Percentiles rank a stretch among this genome's conserved stretches.
These are phyloP conservation scores for Molorchus minor DNA, from an alignment of 2,888 invertebrate genomes.

Conservation along the genomic window DNA sequence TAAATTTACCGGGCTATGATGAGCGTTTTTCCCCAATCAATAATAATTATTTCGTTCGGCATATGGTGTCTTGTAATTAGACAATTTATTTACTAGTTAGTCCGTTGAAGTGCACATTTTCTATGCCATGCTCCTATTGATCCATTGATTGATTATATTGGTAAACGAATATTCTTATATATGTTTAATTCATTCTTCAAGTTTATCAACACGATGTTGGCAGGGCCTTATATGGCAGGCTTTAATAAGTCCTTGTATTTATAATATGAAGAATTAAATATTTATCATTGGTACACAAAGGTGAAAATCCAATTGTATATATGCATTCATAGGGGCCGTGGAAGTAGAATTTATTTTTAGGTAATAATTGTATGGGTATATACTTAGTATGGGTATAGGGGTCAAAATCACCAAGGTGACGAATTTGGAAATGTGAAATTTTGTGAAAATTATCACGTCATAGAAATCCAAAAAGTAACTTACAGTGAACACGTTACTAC, in stretches of 20 bases:
- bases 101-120: neutral
- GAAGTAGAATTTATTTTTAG: neutral
- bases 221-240: neutral
- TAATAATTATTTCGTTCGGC: neutral
- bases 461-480: too few relatives aligned
- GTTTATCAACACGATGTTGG: conserved; percentile 5
- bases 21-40: neutral
- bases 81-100: neutral
- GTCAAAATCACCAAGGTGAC: too few relatives aligned
- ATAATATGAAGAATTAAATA: conserved; percentile 2
- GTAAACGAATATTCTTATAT: neutral
- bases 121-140: neutral
- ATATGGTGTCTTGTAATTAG: neutral
- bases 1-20: too few relatives aligned
- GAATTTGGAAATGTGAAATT: too few relatives aligned
- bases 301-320: neutral
- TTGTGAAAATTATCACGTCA: too few relatives aligned
- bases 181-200: conserved; percentile 1
- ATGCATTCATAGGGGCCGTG: neutral
- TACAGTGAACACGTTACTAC: too few relatives aligned
- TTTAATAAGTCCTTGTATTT: conserved; percentile 5
- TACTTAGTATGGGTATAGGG: too few relatives aligned
- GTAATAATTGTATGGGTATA: too few relatives aligned
- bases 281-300: neutral
- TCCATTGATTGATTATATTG: conserved; percentile 1